Evolutionary conservation across 2,888 invertebrate genomes (phyloP).

Genomic region (Scaptodrosophila latifasciaeformis): DNA sequence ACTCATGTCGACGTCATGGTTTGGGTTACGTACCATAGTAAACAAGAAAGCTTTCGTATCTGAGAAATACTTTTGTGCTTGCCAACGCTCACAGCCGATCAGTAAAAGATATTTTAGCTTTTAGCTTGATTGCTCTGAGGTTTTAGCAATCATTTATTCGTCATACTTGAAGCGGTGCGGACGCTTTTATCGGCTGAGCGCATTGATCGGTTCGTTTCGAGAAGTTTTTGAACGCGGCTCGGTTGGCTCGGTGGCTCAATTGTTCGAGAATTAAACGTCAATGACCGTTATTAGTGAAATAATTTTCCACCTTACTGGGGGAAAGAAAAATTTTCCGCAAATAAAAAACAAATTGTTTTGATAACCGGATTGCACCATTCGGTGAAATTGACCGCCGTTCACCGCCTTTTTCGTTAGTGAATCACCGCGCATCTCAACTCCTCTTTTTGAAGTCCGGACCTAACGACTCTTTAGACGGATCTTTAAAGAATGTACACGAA

Average conservation of each 20-base stretch:
- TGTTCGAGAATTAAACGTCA: constrained; percentile 10
- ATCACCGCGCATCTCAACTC: neutral
- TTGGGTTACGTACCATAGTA: neutral
- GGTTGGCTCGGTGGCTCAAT: neutral
- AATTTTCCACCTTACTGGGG: neutral
- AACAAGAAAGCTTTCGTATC: constrained; percentile 11
- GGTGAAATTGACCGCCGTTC: constrained; percentile 17
- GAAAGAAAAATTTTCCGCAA: constrained; percentile 22
- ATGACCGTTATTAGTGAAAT: constrained; percentile 40
- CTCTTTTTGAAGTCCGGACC: too few species aligned
- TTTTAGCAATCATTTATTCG: constrained; percentile 50
- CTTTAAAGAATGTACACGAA: too few species aligned
- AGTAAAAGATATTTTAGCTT: too few species aligned
- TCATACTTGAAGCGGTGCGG: constrained; percentile 42
- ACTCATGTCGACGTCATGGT: constrained; percentile 55
- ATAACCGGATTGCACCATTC: constrained; percentile 8
- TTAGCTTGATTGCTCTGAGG: too few species aligned
- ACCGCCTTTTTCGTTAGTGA: neutral
- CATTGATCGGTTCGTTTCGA: constrained; percentile 20
- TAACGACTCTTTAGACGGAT: too few species aligned
- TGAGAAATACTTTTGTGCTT: constrained; percentile 23
- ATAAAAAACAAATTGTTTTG: neutral
- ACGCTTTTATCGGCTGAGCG: constrained; percentile 15
- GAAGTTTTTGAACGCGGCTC: too few species aligned
- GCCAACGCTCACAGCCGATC: neutral